Base-by-base conservation (phyloP, 2,113 vertebrate species). In the Romanogobio albipinnatus region DNA sequence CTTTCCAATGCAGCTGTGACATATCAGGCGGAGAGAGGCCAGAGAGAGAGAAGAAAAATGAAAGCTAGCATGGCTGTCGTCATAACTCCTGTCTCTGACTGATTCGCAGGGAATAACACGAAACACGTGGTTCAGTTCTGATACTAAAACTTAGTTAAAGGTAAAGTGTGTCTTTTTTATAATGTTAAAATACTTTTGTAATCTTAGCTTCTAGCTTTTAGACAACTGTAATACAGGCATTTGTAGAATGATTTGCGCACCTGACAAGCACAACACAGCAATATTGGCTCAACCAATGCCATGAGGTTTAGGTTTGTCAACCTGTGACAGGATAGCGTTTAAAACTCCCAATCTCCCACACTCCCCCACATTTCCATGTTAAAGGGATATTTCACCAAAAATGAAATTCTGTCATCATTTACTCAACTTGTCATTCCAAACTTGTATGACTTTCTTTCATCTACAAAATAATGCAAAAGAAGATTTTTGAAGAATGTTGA, bases 1-100 rank as follows among this genome's bases (percentile, higher is more conserved):
- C 29, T 77, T 59, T 76, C 56, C 36, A 84, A 77, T 53, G 83
- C 51, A 77, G 53, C 62, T 43, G 43, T 73, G 83, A 22, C 49
- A 53, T 81, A 62, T 71, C 56, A 62, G 79, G 61, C 36, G 14
- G 47, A 70, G 76, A 62, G 71, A 49, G 56, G 39, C 49, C 51
- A 59, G 29, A 66, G 26, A 64, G 51, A 43, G 53, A 33, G 17
- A 56, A 51, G 3, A 8, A 59, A 47, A 45, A 29, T 10, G 26
- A 45, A 81, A 8, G 61, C 39, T 80, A 59, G 19, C 43, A 47
- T 15, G 14, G 43, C 2, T 80, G 43, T 64, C 43, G 10, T 81
- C 78, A 81, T 64, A 76, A 39, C 33, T 75, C 47, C 4, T 5
- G 5, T 62, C 70, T 39, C 83, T 68, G 45, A 24, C 24, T 61